These are phyloP conservation scores for Uloborus plumipes DNA, from an alignment of 2,888 invertebrate genomes.

Conservation along the genomic window DNA sequence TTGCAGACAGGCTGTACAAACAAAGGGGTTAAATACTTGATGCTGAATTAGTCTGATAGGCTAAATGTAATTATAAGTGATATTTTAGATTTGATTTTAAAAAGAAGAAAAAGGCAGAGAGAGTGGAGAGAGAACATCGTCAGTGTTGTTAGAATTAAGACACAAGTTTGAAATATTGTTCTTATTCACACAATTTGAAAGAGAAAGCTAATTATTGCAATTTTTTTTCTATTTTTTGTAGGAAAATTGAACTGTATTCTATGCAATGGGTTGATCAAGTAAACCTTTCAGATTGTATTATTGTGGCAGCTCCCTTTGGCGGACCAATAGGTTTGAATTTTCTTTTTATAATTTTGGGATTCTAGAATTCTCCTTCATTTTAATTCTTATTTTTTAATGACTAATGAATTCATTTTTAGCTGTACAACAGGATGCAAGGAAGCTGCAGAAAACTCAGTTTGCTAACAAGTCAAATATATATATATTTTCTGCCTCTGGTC, in stretches of 20 bases:
- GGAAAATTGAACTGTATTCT: slow-evolving; percentile 77
- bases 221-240: slow-evolving; percentile 54
- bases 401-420: slow-evolving; percentile 73
- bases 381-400: not conserved
- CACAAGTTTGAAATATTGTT: too few species aligned
- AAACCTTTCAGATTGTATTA: slow-evolving; percentile 82
- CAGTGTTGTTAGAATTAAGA: too few species aligned
- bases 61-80: too few species aligned
- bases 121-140: too few species aligned
- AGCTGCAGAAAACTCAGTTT: slow-evolving; percentile 79
- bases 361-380: not conserved
- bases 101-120: too few species aligned
- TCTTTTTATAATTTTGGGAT: not conserved
- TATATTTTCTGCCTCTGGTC: slow-evolving; percentile 89
- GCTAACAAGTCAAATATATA: slow-evolving; percentile 84
- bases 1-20: too few species aligned
- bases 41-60: too few species aligned
- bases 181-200: too few species aligned
- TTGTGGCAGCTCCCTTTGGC: slow-evolving; percentile 88
- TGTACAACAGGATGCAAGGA: slow-evolving; percentile 84
- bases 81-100: too few species aligned
- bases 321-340: slow-evolving; percentile 79
- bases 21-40: too few species aligned
- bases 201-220: too few species aligned
- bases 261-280: slow-evolving; percentile 83